Conservation (phyloP, 2,113 vertebrate species). For the Irena cyanogastra region DNA sequence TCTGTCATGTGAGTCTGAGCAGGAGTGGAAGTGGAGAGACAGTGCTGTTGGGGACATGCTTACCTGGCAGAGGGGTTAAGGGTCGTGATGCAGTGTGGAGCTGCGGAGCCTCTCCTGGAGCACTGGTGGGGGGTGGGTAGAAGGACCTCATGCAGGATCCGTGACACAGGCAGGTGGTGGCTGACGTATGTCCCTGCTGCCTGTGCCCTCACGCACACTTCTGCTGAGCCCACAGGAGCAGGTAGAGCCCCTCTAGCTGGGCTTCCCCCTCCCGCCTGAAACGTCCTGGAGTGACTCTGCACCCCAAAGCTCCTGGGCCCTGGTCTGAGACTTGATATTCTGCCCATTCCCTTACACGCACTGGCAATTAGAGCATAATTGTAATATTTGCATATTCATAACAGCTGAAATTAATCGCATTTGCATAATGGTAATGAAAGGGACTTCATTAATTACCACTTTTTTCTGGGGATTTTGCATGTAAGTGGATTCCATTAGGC, state of each 20-base stretch:
- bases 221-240: not conserved
- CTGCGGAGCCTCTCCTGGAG: not conserved
- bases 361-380: constrained; percentile 69
- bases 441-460: constrained; percentile 72
- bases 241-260: not conserved
- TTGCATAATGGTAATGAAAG: constrained; percentile 77
- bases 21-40: not conserved
- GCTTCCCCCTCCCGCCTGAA: not conserved
- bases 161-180: not conserved
- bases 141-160: not conserved
- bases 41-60: not conserved
- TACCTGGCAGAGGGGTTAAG: not conserved
- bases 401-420: constrained; percentile 72
- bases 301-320: not conserved
- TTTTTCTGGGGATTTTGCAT: constrained; percentile 61
- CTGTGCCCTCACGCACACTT: fast-evolving
- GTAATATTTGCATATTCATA: constrained; percentile 77
- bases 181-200: fast-evolving
- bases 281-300: fast-evolving
- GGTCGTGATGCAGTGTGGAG: fast-evolving
- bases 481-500: constrained; percentile 49
- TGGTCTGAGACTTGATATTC: constrained; percentile 50
- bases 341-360: constrained; percentile 33
- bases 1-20: not conserved
- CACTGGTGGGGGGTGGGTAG: not conserved